These are phyloP conservation scores for Tragelaphus oryx DNA, from an alignment of 2,797 vertebrate species.

Conservation along the genomic window DNA sequence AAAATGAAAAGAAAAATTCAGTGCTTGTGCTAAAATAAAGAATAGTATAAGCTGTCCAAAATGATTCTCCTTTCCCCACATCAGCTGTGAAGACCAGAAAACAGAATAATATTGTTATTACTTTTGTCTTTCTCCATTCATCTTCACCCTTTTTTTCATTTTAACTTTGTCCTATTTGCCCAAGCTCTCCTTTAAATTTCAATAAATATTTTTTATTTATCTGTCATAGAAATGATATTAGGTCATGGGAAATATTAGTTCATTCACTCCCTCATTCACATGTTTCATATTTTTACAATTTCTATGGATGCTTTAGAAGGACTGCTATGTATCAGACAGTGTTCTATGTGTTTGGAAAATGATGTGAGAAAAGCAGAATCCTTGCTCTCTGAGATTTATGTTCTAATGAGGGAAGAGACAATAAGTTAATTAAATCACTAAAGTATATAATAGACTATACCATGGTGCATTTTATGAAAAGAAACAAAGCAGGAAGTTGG, in stretches of 20 bases:
- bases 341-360: background rate
- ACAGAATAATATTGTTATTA: background rate
- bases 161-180: background rate
- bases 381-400: background rate
- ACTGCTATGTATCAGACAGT: background rate
- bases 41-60: background rate
- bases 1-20: constrained; percentile 27
- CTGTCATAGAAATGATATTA: background rate
- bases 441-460: background rate
- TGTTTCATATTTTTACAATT: background rate
- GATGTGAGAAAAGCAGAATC: background rate
- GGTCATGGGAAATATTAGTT: background rate
- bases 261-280: background rate
- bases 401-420: background rate
- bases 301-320: background rate
- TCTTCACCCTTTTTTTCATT: background rate
- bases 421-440: background rate
- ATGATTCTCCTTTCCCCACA: background rate
- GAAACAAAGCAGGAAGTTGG: background rate
- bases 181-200: background rate
- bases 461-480: background rate
- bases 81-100: constrained; percentile 1
- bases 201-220: background rate
- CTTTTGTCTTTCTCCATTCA: background rate
- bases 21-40: background rate